phyloP scores from a whole-genome alignment of 2,113 vertebrate species.

The Scartelaos histophorus region DNA sequence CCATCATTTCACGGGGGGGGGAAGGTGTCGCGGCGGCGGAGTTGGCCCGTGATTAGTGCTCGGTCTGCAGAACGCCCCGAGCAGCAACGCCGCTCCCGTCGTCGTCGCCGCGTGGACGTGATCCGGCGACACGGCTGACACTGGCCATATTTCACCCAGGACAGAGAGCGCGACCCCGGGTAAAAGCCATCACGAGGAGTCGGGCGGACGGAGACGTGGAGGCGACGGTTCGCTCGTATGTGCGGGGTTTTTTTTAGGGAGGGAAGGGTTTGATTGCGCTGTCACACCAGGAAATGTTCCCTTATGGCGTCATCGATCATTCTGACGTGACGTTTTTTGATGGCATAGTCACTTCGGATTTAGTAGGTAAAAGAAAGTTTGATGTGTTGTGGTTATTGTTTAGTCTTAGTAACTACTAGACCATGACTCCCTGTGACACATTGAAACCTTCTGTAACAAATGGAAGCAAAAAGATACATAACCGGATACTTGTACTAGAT shows the following conservation, averaged over 20 bases:
- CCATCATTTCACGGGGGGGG: conserved; percentile 26
- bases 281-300: background rate
- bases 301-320: background rate
- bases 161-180: background rate
- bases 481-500: no score
- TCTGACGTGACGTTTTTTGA: background rate
- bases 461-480: no score
- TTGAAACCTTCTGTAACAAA: no score
- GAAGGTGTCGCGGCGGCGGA: conserved; percentile 9
- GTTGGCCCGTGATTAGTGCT: conserved; percentile 19
- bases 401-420: no score
- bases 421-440: no score
- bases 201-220: background rate
- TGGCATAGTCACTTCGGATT: no score
- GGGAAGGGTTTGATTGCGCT: background rate
- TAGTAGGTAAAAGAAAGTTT: no score
- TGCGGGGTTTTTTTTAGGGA: background rate
- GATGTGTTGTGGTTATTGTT: no score
- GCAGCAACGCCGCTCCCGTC: background rate
- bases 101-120: background rate
- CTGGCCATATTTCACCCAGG: conserved; percentile 14
- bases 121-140: conserved; percentile 20
- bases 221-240: background rate
- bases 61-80: background rate
- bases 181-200: conserved; percentile 1